Evolutionary conservation across 1,140 invertebrate species (phyloP), one percentile per base, ranked within the genome.

Genomic region (Teleopsis dalmanni): DNA sequence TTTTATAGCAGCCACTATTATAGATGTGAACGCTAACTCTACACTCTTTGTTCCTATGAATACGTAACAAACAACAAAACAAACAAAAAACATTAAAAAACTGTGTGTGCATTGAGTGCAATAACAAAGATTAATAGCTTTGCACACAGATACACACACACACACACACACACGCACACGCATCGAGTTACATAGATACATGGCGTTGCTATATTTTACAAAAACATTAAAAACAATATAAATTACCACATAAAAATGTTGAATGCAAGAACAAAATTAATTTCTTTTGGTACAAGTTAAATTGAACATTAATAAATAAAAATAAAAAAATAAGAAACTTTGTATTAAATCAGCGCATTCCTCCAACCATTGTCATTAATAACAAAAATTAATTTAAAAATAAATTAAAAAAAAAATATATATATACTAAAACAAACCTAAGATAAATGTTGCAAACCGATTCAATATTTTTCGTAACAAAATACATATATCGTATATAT

Each of bases 111-210:
- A 16, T 19, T 26, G 21, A 21, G 46, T 41, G 58, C 58, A 52
- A 65, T 65, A 65, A 65, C 62, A 60, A 65, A 65, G 62, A 65
- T 65, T 65, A 65, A 65, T 65, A 59, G 65, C 63, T 54, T 57
- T 27, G 47, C 55, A 64, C 57, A 60, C 22, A 48, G 54, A 57
- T 54, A 54, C 58, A 31, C 37, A 48, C 47, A 42, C 23, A 47
- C 16, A 19, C 9, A 47, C n/a, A 25, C 22, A 16, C 35, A 34
- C 16, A 41, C 26, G n/a, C 22, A 47, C 34, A 47, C 33, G 23
- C 19, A 13, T 13, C 21, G 19, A 34, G 14, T n/a, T n/a, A 11
- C 27, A 31, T 26, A 25, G 29, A 35, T 31, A 25, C 31, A 35
- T 37, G 13, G 35, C 35, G 16, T 26, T 29, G 18, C 33, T 3